phyloP scores from a whole-genome alignment of 2,797 vertebrate genomes.

The Micropoecilia bifurca region DNA sequence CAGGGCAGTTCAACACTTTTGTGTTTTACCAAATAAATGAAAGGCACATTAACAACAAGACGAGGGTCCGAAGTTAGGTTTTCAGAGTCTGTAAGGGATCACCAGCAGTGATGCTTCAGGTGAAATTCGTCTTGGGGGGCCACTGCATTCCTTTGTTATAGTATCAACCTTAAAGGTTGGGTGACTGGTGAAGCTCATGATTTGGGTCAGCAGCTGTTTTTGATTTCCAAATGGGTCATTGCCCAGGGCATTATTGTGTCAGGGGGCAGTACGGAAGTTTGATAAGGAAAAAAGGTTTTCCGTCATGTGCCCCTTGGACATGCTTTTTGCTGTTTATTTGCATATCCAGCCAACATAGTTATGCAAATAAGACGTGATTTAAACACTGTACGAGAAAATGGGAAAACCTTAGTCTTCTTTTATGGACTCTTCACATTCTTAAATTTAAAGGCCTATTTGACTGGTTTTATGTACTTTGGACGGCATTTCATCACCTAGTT shows the following conservation, averaged over 20 bases:
- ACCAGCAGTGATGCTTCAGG: background rate
- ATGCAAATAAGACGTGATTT: background rate
- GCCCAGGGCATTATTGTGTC: background rate
- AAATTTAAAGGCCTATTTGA: background rate
- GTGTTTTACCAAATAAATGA: constrained; percentile 15
- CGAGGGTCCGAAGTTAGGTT: constrained; percentile 6
- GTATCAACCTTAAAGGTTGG: background rate
- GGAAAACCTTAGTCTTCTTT: background rate
- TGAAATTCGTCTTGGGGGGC: too few species aligned
- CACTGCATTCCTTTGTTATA: background rate
- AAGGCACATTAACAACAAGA: background rate
- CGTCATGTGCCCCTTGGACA: background rate
- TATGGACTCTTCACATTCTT: background rate
- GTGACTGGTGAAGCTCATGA: constrained; percentile 1
- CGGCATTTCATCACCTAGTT: background rate
- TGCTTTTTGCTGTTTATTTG: background rate
- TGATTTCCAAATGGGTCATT: background rate
- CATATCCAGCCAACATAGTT: background rate
- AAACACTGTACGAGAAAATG: background rate
- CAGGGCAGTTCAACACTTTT: constrained; percentile 11
- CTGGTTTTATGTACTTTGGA: background rate
- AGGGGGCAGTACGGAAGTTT: background rate
- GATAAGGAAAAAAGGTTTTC: background rate
- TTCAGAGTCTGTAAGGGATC: constrained; percentile 4
- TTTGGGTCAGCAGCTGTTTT: background rate